Evolutionary conservation across 1,140 invertebrate genomes (phyloP), one percentile per base, ranked within the genome.

Genomic region (Drosophila gunungcola): DNA sequence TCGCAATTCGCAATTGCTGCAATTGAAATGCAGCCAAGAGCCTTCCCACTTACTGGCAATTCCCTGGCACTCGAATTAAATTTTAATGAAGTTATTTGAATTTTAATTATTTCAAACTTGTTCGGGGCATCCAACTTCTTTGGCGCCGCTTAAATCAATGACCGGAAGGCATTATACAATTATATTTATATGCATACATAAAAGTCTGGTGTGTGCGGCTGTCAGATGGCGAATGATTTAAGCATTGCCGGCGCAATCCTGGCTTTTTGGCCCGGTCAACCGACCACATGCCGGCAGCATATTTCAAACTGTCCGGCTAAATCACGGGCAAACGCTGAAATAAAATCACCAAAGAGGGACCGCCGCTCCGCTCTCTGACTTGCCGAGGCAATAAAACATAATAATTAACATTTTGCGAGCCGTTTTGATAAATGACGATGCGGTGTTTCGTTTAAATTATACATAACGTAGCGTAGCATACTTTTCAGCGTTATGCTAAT

Each of bases 381-480:
- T 54, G 55, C 42, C 58, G 48, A 9, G 49, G 79, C 63, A 88
- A 88, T 88, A 83, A 86, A 88, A 83, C 77, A 84, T 80, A 83
- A 89, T 89, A 89, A 89, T 89, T 89, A 89, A 84, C 84, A 84
- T 88, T 84, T 77, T 52, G 70, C 43, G 72, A 77, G 80, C 69
- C 52, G 77, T 80, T 78, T 81, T 86, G 84, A 89, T 89, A 89
- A 89, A 89, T 89, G 80, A 64, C 67, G 27, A 69, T 79, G 58
- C 65, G 72, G 79, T 58, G 78, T 74, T 67, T 78, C 51, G 60
- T 74, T 85, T 81, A 82, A 78, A 77, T 68, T 64, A 64, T 51
- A 74, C 60, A 70, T 42, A 38, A 46, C 25, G 9, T 13, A 7
- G 43, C 13, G 52, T 69, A 83, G 83, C 83, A 88, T 88, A 86